phyloP scores from a whole-genome alignment of 2,113 vertebrate genomes.

The Barnardius zonarius region DNA sequence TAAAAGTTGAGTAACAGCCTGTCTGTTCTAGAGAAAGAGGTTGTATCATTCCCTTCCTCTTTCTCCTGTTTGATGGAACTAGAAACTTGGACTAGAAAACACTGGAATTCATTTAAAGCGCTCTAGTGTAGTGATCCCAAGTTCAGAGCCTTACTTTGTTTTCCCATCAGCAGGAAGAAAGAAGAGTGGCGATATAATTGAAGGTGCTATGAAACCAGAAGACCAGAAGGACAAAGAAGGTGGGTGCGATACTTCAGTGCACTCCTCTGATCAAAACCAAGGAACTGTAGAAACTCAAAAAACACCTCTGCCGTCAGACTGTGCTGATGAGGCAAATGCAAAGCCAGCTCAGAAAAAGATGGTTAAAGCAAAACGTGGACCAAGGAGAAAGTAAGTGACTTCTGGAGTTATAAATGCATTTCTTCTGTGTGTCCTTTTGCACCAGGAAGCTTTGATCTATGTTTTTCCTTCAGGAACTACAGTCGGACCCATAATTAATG shows the following conservation, averaged over 20 bases:
- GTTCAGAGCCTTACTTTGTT: constrained; percentile 1
- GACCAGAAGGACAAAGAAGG: constrained; percentile 72
- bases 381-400: constrained; percentile 80
- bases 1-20: neutral
- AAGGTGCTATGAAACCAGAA: constrained; percentile 70
- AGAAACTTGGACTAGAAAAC: neutral
- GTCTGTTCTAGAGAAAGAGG: neutral
- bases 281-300: constrained; percentile 67
- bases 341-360: constrained; percentile 72
- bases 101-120: neutral
- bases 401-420: neutral
- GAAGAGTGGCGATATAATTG: constrained; percentile 54
- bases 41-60: neutral
- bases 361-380: constrained; percentile 72
- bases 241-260: constrained; percentile 54
- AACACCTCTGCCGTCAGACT: constrained; percentile 30
- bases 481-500: neutral
- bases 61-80: neutral
- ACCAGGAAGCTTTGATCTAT: neutral
- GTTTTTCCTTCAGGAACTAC: neutral
- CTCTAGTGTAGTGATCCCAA: neutral
- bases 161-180: constrained; percentile 68
- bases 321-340: constrained; percentile 27
- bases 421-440: neutral
- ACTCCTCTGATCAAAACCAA: constrained; percentile 71